Base-by-base conservation (phyloP, 2,888 invertebrate genomes). In the Lycophotia porphyrea region DNA sequence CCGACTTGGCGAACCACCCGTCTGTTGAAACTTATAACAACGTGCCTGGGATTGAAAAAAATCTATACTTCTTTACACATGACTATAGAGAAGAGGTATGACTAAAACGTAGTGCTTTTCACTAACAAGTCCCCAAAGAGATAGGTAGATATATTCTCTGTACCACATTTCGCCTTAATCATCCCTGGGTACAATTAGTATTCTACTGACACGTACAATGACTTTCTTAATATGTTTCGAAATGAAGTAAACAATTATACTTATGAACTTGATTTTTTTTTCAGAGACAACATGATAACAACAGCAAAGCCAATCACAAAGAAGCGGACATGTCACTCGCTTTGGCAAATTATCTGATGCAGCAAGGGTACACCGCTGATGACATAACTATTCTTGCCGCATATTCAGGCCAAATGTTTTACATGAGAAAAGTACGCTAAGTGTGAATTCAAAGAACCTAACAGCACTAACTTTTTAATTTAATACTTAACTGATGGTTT, bases 351-450 rank as follows among this genome's bases (percentile, higher is more conserved):
- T 97, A 98, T 89, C 91, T 98, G 3, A 93, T 98, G 83, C 94
- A 97, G 81, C 98, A 98, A 90, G 97, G 97, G 0, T 98, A 98
- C 87, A 69, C 92, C 0, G 92, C 97, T 0, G 92, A 95, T 18
- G 97, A 98, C 82, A 97, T 98, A 76, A 98, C 98, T 0, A 97
- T 98, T 79, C 94, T 98, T 36, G 97, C 97, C 0, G 97, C 97
- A 0, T 98, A 98, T 91, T 96, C 97, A 15, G 98, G 98, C 0
- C 98, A 98, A 93, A 97, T 98, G 96, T 97, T 97, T 89, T 96
- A 97, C 82, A 92, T 98, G 92, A 94, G 94, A 85, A 95, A 96
- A 83, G 97, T 97, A 88, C 67, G 84, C 85, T n/a, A 5, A 49
- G 34, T 36, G 18, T n/a, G 15, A n/a, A 47, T 27, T 61, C 15